Percentiles rank a stretch among this genome's conserved stretches.
These are phyloP conservation scores for Pyrocephalus nanus DNA, from an alignment of 2,797 vertebrate genomes.

Conservation along the genomic window DNA sequence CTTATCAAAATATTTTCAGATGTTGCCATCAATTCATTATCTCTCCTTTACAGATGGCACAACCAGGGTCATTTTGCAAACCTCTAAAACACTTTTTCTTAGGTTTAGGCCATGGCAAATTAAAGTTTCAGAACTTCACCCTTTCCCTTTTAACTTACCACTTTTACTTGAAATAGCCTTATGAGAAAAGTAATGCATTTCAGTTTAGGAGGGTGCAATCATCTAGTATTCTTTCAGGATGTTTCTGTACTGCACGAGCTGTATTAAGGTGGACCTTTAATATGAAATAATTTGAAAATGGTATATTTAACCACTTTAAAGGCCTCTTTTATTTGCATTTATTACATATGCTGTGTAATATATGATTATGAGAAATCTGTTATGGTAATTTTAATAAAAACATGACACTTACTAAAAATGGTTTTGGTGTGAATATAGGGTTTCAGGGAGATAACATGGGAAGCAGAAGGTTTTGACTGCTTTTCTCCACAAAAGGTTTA, in stretches of 20 bases:
- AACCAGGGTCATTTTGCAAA: background rate
- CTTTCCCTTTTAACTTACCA: background rate
- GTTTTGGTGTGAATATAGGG: background rate
- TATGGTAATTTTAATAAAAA: background rate
- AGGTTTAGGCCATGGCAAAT: background rate
- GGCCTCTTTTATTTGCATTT: background rate
- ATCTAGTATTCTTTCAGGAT: background rate
- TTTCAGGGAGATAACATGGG: background rate
- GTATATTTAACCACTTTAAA: background rate
- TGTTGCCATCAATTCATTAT: slow-evolving; percentile 31
- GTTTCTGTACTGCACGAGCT: background rate
- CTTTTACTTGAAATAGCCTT: slow-evolving; percentile 2
- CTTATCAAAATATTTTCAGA: slow-evolving; percentile 48
- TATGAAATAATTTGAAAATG: background rate
- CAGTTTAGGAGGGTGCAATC: background rate
- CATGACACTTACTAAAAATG: background rate
- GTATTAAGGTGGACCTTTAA: background rate
- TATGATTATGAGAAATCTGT: background rate
- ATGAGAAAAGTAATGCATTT: background rate
- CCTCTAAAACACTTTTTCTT: background rate
- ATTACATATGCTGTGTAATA: background rate
- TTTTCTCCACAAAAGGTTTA: background rate
- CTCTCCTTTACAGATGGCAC: slow-evolving; percentile 26
- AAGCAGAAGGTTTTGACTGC: background rate
- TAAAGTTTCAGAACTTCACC: slow-evolving; percentile 45